Evolutionary conservation across 1,140 invertebrate species (phyloP).

Genomic region (Maconellicoccus hirsutus): DNA sequence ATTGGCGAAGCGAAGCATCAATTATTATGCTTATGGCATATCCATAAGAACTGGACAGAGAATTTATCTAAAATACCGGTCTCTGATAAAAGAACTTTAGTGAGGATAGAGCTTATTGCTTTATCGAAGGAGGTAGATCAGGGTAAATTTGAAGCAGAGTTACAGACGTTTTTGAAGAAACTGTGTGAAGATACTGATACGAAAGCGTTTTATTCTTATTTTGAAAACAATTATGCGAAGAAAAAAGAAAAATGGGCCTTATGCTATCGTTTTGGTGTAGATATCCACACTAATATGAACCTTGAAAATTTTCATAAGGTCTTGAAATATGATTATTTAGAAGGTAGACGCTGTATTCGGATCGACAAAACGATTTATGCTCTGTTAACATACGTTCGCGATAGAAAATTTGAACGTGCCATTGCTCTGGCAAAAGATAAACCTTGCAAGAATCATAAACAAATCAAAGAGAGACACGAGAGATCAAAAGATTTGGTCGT

Average conservation of each 20-base stretch:
- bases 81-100: neutral
- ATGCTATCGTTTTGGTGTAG: neutral
- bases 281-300: neutral
- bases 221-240: neutral
- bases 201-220: neutral
- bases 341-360: neutral
- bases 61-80: neutral
- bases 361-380: neutral
- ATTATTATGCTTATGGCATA: neutral
- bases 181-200: neutral
- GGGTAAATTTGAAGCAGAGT: neutral
- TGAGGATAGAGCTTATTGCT: neutral
- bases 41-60: conserved; percentile 6
- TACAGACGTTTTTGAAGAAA: neutral
- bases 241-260: neutral
- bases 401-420: neutral
- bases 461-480: neutral
- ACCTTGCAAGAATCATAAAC: neutral
- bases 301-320: neutral
- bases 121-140: neutral
- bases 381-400: neutral
- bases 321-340: neutral
- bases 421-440: neutral
- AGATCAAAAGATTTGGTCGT: neutral
- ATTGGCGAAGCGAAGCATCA: neutral